phyloP scores from a whole-genome alignment of 2,888 invertebrate species.

The Synergus japonicus region DNA sequence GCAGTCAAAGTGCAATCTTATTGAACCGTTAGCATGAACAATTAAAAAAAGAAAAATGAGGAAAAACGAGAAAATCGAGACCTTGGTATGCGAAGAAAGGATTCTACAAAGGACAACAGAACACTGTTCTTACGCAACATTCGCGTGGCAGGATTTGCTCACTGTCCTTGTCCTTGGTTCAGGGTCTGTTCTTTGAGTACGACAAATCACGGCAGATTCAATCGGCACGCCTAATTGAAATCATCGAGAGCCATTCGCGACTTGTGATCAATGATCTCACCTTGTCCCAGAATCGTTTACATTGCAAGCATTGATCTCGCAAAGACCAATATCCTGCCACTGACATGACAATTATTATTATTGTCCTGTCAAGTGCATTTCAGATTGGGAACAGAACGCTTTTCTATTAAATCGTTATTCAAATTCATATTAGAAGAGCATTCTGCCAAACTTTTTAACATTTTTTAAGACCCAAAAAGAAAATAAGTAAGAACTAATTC shows the following conservation, averaged over 20 bases:
- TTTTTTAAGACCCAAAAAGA: too few species aligned
- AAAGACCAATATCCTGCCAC: constrained; percentile 30
- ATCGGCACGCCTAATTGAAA: constrained; percentile 34
- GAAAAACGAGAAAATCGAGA: constrained; percentile 17
- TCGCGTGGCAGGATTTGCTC: neutral
- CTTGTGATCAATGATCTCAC: constrained; percentile 38
- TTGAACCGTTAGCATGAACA: neutral
- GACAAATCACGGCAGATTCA: constrained; percentile 21
- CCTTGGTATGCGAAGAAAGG: constrained; percentile 29
- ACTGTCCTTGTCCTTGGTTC: neutral
- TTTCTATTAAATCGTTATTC: too few species aligned
- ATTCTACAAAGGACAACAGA: neutral
- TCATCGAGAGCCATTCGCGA: constrained; percentile 21
- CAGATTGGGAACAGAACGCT: too few species aligned
- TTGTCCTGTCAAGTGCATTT: neutral
- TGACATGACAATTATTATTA: constrained; percentile 5
- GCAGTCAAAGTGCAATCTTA: neutral
- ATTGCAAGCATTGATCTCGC: constrained; percentile 31
- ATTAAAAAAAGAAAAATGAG: constrained; percentile 5
- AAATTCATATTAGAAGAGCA: too few species aligned
- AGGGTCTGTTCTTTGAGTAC: constrained; percentile 13
- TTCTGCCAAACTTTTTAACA: too few species aligned
- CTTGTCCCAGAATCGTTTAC: constrained; percentile 41
- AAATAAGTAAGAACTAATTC: too few species aligned
- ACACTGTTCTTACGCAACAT: neutral